Evolutionary conservation across 1,140 invertebrate genomes (phyloP).

Genomic region (Myzus persicae): DNA sequence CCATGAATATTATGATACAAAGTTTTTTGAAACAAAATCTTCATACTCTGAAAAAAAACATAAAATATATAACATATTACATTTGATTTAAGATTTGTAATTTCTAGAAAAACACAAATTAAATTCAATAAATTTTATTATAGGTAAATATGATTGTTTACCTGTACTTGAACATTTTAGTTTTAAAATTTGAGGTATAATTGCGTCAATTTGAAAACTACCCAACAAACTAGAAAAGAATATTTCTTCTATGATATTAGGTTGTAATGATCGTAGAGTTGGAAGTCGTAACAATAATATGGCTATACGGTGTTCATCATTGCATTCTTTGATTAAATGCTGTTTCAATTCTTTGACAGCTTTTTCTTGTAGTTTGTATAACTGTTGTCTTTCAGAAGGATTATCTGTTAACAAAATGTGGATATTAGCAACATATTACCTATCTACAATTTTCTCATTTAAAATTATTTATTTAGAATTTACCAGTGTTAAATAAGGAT

Average conservation of each 20-base stretch:
- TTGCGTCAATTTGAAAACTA: constrained; percentile 89
- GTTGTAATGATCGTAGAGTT: constrained; percentile 78
- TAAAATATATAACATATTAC: constrained; percentile 62
- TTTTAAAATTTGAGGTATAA: constrained; percentile 89
- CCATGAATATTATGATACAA: background rate
- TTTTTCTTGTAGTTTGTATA: constrained; percentile 78
- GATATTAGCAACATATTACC: background rate
- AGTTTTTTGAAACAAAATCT: constrained; percentile 38
- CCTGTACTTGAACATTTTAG: constrained; percentile 67
- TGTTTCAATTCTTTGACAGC: constrained; percentile 75
- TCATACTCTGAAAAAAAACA: constrained; percentile 36
- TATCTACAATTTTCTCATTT: background rate
- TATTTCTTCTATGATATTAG: constrained; percentile 85
- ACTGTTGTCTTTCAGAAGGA: constrained; percentile 64
- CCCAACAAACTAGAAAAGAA: constrained; percentile 91
- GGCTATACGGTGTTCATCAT: constrained; percentile 71
- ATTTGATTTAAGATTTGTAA: background rate
- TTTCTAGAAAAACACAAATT: background rate
- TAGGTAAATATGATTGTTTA: background rate
- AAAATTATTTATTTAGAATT: constrained; percentile 39
- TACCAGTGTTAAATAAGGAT: constrained; percentile 79
- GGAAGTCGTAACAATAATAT: constrained; percentile 79
- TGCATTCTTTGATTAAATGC: constrained; percentile 67
- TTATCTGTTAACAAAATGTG: constrained; percentile 65
- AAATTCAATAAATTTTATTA: background rate